Evolutionary conservation across 2,113 vertebrate genomes (phyloP).

Genomic region (Cromileptes altivelis): DNA sequence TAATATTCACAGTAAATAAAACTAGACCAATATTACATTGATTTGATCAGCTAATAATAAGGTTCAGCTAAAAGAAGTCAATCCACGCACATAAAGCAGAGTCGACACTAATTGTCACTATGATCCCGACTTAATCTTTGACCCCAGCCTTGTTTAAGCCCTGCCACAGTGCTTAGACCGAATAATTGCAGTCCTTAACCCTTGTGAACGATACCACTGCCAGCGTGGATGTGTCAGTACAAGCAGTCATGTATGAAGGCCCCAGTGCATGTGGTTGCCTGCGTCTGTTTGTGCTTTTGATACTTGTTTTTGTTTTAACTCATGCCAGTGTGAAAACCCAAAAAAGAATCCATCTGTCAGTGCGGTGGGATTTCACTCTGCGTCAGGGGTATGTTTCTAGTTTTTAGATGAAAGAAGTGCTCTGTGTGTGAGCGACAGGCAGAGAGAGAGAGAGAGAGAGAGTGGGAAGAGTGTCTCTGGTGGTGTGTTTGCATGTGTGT

Average conservation of each 20-base stretch:
- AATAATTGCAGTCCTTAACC: constrained; percentile 58
- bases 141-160: constrained; percentile 50
- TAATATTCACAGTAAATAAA: neutral
- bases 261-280: constrained; percentile 67
- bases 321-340: constrained; percentile 61
- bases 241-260: constrained; percentile 61
- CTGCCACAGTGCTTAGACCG: constrained; percentile 38
- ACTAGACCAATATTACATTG: neutral
- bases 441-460: constrained; percentile 16
- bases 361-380: constrained; percentile 68
- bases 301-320: constrained; percentile 74
- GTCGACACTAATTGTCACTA: constrained; percentile 50
- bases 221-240: constrained; percentile 71
- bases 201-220: constrained; percentile 52
- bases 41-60: neutral
- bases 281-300: constrained; percentile 67
- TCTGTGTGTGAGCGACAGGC: constrained; percentile 40
- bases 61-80: constrained; percentile 44
- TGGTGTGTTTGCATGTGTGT: constrained; percentile 71
- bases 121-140: constrained; percentile 75
- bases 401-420: constrained; percentile 78
- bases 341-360: constrained; percentile 73
- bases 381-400: constrained; percentile 75
- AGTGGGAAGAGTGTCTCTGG: constrained; percentile 54
- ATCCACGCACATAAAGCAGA: constrained; percentile 24